Evolutionary conservation across 2,888 invertebrate genomes (phyloP).

Genomic region (Pterobdella sp.): DNA sequence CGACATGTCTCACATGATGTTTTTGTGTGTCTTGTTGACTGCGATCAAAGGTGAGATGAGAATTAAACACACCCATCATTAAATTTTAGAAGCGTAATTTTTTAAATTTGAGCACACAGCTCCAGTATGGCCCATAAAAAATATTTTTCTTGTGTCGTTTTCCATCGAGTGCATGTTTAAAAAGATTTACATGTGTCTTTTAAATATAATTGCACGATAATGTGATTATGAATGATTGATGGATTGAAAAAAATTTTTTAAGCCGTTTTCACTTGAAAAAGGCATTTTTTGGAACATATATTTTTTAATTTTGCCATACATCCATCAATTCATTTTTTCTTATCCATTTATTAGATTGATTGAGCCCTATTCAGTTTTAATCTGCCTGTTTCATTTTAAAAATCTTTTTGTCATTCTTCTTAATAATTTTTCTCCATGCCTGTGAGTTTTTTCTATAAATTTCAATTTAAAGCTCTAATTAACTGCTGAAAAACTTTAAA

Average conservation of each 20-base stretch:
- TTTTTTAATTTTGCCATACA: background rate
- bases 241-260: background rate
- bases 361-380: background rate
- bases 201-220: background rate
- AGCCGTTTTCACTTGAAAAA: background rate
- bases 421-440: conserved; percentile 3
- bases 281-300: background rate
- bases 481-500: no score
- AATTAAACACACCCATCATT: no score
- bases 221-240: background rate
- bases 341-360: background rate
- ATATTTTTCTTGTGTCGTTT: no score
- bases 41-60: no score
- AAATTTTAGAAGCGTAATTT: no score
- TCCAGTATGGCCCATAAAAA: no score
- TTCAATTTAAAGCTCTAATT: no score
- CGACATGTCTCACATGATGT: no score
- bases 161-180: conserved; percentile 1
- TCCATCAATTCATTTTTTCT: conserved; percentile 1
- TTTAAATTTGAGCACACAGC: no score
- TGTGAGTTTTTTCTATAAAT: no score
- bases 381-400: background rate
- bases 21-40: no score
- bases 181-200: background rate
- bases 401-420: conserved; percentile 7